Evolutionary conservation across 2,888 invertebrate species (phyloP).

Genomic region (Conistra vaccinii): DNA sequence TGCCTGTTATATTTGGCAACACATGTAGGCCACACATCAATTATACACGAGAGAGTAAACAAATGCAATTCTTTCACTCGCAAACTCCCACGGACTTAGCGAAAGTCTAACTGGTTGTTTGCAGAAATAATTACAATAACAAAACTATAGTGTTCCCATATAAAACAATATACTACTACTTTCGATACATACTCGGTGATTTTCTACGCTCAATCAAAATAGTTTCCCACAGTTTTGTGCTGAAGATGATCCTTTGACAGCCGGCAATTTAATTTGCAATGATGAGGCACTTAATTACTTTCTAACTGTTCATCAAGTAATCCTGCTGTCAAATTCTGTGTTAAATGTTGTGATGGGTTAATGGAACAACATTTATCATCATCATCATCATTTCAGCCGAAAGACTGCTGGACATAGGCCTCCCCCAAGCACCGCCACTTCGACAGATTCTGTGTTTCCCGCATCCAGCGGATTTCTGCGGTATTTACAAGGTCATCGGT

Average conservation of each 20-base stretch:
- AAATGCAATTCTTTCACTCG: slow-evolving; percentile 3
- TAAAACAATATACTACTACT: slow-evolving; percentile 23
- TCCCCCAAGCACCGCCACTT: no score
- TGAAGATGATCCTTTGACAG: not conserved
- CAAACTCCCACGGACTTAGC: slow-evolving; percentile 22
- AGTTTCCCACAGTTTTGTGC: slow-evolving; percentile 19
- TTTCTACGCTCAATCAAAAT: slow-evolving; percentile 25
- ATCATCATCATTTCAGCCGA: no score
- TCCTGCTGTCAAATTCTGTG: not conserved
- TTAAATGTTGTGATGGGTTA: no score
- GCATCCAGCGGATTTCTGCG: no score
- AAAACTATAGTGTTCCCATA: slow-evolving; percentile 22
- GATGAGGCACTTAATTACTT: not conserved
- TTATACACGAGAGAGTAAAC: slow-evolving; percentile 3
- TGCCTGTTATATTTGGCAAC: not conserved
- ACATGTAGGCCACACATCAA: not conserved
- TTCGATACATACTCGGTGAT: slow-evolving; percentile 20
- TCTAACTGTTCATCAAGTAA: not conserved
- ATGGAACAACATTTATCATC: not conserved
- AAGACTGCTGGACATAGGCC: no score
- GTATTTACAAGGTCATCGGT: no score
- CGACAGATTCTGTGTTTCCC: no score
- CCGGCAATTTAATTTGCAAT: not conserved
- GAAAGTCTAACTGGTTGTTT: slow-evolving; percentile 31
- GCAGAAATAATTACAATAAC: not conserved